These are phyloP conservation scores for Eurypyga helias DNA, from an alignment of 2,113 vertebrate genomes.

Conservation along the genomic window DNA sequence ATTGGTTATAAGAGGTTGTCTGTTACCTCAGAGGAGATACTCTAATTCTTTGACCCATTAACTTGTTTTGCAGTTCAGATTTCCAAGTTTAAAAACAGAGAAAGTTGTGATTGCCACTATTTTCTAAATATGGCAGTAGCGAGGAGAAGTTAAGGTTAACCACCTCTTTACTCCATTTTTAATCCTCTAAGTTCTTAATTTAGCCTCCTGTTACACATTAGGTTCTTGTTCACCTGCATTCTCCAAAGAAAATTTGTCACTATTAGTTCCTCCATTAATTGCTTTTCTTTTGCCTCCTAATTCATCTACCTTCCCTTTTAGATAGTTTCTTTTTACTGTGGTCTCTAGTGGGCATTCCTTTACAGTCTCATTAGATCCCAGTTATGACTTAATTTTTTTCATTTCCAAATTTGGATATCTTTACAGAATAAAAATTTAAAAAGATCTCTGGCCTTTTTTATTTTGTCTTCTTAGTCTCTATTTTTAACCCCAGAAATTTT, in stretches of 20 bases:
- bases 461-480: background rate
- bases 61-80: constrained; percentile 25
- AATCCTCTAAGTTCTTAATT: constrained; percentile 7
- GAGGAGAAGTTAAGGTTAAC: background rate
- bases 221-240: background rate
- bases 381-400: background rate
- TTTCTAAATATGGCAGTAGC: background rate
- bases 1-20: constrained; percentile 12
- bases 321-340: background rate
- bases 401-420: background rate
- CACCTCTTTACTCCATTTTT: background rate
- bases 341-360: background rate
- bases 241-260: constrained; percentile 6
- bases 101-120: background rate
- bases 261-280: constrained; percentile 1
- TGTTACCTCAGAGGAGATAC: background rate
- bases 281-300: background rate
- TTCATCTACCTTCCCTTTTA: background rate
- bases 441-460: fast-evolving
- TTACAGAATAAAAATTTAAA: background rate
- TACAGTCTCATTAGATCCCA: background rate
- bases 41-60: constrained; percentile 19
- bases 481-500: background rate
- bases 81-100: background rate
- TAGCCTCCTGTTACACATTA: background rate